Base-by-base conservation (phyloP, 2,113 vertebrate genomes). In the Oreochromis spilurus region DNA sequence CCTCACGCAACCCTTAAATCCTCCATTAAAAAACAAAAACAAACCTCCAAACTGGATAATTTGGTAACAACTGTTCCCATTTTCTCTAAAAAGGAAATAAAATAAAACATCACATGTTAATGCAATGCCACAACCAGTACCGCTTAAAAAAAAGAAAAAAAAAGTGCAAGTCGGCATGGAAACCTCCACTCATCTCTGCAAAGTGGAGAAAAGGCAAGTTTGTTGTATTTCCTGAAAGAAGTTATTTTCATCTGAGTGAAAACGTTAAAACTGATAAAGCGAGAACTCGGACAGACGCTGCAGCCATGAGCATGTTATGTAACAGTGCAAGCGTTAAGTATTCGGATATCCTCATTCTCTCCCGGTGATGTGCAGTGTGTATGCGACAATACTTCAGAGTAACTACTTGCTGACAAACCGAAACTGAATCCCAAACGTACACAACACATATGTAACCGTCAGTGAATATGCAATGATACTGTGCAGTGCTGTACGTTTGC, bases 111-210 rank as follows among this genome's bases (percentile, higher is more conserved):
- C 9, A 86, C 3, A 5, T 36, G 70, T 78, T 48, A 70, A 79
- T 62, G 90, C 34, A 92, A 88, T 91, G 52, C 40, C 38, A 70
- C 52, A 85, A 87, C 29, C 34, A 45, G 21, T 89, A 89, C 79
- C 57, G n/a, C 70, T 72, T 14, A 81, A 38, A 81, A 79, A 84
- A 60, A 36, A 84, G 58, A 55, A 55, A 36, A 85, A 92, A 87
- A 87, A 86, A 91, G 92, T 95, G 94, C 93, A 96, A 94, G 81
- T 89, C 79, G 87, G 86, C 91, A 91, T 89, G 87, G 84, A 95
- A 85, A 70, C 72, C 38, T 91, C 87, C 90, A 55, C 83, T 84
- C 60, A 19, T 72, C 43, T 88, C 11, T 17, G 19, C 24, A 38
- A 67, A 60, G 86, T 31, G 83, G 65, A 92, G 85, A 80, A 80